Evolutionary conservation across 2,888 invertebrate species (phyloP).

Genomic region (Anoplius nigerrimus): DNA sequence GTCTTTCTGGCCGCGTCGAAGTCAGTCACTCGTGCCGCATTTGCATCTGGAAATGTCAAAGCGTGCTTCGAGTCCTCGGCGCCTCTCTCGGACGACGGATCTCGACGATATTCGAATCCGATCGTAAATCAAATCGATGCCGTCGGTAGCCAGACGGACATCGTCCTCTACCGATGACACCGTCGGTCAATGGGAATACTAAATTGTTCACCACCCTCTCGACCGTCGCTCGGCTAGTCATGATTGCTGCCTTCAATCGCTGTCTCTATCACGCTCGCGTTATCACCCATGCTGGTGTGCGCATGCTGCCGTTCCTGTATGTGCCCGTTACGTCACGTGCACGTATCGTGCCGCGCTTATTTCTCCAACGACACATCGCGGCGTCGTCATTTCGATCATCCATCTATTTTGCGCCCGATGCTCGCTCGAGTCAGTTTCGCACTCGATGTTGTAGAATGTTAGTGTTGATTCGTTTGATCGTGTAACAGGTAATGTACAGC

Average conservation of each 20-base stretch:
- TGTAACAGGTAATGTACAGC: too few species aligned
- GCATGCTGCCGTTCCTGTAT: too few species aligned
- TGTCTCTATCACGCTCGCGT: neutral
- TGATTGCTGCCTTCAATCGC: neutral
- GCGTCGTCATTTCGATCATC: too few species aligned
- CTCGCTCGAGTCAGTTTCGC: neutral
- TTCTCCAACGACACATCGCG: neutral
- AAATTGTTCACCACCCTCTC: conserved; percentile 24
- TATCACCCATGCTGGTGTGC: too few species aligned
- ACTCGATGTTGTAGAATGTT: too few species aligned
- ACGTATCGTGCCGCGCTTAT: neutral
- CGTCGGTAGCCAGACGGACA: neutral
- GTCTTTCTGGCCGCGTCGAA: too few species aligned
- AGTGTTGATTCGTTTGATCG: too few species aligned
- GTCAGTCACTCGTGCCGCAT: too few species aligned
- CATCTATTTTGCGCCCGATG: too few species aligned
- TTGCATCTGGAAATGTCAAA: neutral
- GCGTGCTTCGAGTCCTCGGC: neutral
- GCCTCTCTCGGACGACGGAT: neutral
- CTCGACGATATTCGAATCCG: conserved; percentile 17
- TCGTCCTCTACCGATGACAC: conserved; percentile 16
- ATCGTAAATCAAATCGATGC: conserved; percentile 27
- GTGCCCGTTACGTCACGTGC: too few species aligned
- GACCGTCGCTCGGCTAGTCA: neutral
- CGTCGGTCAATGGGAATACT: conserved; percentile 38